Conservation (phyloP, 2,113 vertebrate species). For the Chaetorhynchus papuensis region DNA sequence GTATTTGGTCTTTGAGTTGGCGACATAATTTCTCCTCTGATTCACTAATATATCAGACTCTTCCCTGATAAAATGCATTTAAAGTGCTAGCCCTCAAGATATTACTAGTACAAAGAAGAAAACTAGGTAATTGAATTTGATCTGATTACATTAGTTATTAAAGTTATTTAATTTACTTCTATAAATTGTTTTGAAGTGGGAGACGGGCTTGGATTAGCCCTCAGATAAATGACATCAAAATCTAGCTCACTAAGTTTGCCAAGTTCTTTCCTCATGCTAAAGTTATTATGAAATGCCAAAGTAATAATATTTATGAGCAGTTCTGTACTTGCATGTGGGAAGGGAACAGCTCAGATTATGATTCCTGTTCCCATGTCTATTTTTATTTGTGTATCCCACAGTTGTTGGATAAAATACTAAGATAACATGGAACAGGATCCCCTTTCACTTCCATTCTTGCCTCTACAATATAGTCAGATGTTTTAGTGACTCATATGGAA, state of each 20-base stretch:
- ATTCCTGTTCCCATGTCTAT: not conserved
- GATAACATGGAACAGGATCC: not conserved
- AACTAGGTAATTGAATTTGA: not conserved
- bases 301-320: not conserved
- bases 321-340: not conserved
- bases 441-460: not conserved
- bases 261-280: conserved; percentile 19
- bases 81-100: not conserved
- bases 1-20: not conserved
- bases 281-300: conserved; percentile 21
- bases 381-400: not conserved
- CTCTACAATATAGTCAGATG: not conserved
- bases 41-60: not conserved
- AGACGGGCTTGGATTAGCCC: not conserved
- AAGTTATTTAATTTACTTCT: not conserved
- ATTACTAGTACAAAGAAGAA: not conserved
- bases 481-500: not conserved
- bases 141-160: conserved; percentile 9
- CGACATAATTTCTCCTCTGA: not conserved
- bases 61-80: not conserved
- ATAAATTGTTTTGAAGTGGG: not conserved
- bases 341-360: not conserved
- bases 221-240: conserved; percentile 1
- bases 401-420: not conserved
- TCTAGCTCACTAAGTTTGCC: not conserved